Conservation (phyloP, 2,113 vertebrate species). For the Silurus asotus region DNA sequence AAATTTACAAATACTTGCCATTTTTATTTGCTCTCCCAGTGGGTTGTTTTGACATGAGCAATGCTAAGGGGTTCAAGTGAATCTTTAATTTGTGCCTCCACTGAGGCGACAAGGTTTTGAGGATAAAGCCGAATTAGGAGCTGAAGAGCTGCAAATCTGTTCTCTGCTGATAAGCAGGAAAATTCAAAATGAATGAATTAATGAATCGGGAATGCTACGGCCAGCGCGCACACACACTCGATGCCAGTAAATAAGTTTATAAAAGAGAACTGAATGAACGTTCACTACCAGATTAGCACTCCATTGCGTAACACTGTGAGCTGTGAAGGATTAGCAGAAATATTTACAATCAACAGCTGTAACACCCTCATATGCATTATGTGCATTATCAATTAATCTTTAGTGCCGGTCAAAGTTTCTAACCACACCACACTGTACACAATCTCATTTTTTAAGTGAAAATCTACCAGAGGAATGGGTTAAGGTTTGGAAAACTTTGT, state of each 20-base stretch:
- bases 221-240: constrained; percentile 26
- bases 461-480: background rate
- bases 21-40: constrained; percentile 2
- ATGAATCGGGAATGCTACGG: constrained; percentile 36
- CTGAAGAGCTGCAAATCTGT: constrained; percentile 77
- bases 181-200: constrained; percentile 72
- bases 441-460: background rate
- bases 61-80: constrained; percentile 5
- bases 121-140: constrained; percentile 73
- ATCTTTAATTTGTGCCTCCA: constrained; percentile 64
- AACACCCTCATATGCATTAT: background rate
- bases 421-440: background rate
- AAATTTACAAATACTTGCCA: constrained; percentile 16
- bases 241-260: constrained; percentile 33
- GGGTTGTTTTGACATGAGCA: constrained; percentile 20
- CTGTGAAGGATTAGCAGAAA: constrained; percentile 13
- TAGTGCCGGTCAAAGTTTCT: background rate
- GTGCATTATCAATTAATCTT: background rate
- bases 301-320: background rate
- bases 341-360: constrained; percentile 8
- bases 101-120: constrained; percentile 62
- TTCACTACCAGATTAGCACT: background rate
- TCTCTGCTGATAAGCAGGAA: constrained; percentile 74
- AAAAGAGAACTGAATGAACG: constrained; percentile 25
- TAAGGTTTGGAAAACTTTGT: background rate